These are phyloP conservation scores for Chymomyza amoena DNA, from an alignment of 2,888 invertebrate species.

Conservation along the genomic window DNA sequence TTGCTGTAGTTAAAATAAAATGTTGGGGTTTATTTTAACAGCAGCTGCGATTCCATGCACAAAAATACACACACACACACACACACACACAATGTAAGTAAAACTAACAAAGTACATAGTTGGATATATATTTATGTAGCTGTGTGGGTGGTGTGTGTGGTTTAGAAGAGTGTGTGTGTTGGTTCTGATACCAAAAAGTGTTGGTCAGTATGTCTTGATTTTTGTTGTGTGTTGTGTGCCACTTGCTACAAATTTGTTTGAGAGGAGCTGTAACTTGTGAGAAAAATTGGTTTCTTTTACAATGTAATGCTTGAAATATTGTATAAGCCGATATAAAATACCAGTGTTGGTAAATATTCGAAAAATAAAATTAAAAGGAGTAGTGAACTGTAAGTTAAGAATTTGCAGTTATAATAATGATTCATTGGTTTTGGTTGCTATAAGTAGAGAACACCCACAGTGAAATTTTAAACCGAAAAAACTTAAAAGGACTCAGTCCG, in stretches of 20 bases:
- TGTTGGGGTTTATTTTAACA: conserved; percentile 65
- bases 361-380: too few relatives aligned
- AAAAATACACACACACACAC: too few relatives aligned
- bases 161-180: not conserved
- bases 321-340: too few relatives aligned
- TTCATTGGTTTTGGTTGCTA: too few relatives aligned
- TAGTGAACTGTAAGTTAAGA: too few relatives aligned
- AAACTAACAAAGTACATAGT: not conserved
- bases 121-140: not conserved
- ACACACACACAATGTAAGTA: not conserved
- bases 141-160: not conserved
- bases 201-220: conserved; percentile 8
- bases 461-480: too few relatives aligned
- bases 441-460: too few relatives aligned
- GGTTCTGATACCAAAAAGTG: conserved; percentile 14
- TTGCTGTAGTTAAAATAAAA: conserved; percentile 63
- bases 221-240: conserved; percentile 4
- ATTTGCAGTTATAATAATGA: too few relatives aligned
- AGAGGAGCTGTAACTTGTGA: not conserved
- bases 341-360: too few relatives aligned
- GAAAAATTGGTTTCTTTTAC: not conserved
- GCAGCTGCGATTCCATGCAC: conserved; percentile 35
- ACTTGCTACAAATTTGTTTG: not conserved
- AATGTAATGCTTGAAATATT: not conserved
- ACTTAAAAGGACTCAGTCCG: too few relatives aligned